Conservation (phyloP, 53 echinoderm and acorn worm species). For the Glandiceps talaboti region DNA sequence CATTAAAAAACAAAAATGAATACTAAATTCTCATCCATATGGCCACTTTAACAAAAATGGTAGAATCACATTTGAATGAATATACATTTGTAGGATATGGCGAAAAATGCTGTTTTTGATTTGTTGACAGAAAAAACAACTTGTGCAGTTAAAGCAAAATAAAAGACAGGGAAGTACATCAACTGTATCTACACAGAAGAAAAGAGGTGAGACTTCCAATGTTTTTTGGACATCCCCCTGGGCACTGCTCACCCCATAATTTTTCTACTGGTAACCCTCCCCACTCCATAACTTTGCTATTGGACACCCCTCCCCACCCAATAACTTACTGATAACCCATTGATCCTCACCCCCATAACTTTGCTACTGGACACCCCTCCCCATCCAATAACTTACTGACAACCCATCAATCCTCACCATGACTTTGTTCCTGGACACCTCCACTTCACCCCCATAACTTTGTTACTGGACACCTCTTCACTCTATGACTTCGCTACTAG, state of each 20-base stretch:
- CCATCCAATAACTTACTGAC: too few species aligned
- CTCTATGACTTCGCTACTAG: neutral
- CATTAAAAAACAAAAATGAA: too few species aligned
- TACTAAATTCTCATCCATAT: too few species aligned
- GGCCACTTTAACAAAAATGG: too few species aligned
- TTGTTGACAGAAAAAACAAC: slow-evolving; percentile 40
- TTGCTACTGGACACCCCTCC: neutral
- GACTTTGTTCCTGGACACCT: neutral
- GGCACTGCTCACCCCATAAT: neutral
- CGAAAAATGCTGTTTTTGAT: neutral
- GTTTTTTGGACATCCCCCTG: neutral
- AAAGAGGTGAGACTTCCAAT: slow-evolving; percentile 46
- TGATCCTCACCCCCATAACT: neutral
- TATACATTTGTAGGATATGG: too few species aligned
- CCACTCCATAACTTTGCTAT: neutral
- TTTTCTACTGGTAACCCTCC: neutral
- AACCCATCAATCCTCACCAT: neutral
- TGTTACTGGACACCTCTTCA: neutral
- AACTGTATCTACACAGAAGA: slow-evolving; percentile 44
- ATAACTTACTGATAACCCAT: too few species aligned
- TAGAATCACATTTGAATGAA: too few species aligned
- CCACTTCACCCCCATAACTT: neutral
- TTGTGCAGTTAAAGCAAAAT: slow-evolving; percentile 55
- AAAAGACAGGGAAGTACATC: slow-evolving; percentile 46
- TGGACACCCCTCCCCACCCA: neutral